Evolutionary conservation across 2,797 vertebrate species (phyloP).

Genomic region (Acrossocheilus wenchowensis): DNA sequence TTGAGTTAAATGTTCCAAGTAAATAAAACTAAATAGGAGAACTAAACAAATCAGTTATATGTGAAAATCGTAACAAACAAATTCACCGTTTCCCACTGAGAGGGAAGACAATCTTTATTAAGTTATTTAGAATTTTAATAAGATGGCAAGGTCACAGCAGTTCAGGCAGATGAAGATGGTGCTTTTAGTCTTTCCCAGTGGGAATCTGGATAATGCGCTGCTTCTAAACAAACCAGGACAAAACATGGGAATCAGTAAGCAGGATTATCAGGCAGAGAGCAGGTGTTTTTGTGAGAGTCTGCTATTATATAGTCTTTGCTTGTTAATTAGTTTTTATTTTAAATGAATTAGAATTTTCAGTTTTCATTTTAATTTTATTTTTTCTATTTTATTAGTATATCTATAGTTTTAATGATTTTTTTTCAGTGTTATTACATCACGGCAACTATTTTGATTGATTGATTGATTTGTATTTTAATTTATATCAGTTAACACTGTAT

Average conservation of each 20-base stretch:
- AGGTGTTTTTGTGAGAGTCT: background rate
- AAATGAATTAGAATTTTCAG: too few species aligned
- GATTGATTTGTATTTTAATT: too few species aligned
- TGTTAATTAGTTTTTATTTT: background rate
- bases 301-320: background rate
- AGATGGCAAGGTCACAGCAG: slow-evolving; percentile 22
- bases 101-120: slow-evolving; percentile 9
- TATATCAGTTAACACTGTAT: too few species aligned
- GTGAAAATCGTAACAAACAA: background rate
- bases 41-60: slow-evolving; percentile 4
- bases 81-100: slow-evolving; percentile 3
- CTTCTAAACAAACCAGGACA: slow-evolving; percentile 8
- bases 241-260: background rate
- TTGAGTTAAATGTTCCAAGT: background rate
- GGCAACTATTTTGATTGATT: too few species aligned
- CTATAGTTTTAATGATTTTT: too few species aligned
- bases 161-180: slow-evolving; percentile 13
- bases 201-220: background rate
- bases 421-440: too few species aligned
- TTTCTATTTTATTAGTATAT: too few species aligned
- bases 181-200: slow-evolving; percentile 25
- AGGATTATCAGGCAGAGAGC: background rate
- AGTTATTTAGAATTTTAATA: slow-evolving; percentile 26
- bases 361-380: too few species aligned
- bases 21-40: background rate